These are phyloP conservation scores for Etia nguti DNA, from an alignment of 2,113 vertebrate species.

Conservation along the genomic window DNA sequence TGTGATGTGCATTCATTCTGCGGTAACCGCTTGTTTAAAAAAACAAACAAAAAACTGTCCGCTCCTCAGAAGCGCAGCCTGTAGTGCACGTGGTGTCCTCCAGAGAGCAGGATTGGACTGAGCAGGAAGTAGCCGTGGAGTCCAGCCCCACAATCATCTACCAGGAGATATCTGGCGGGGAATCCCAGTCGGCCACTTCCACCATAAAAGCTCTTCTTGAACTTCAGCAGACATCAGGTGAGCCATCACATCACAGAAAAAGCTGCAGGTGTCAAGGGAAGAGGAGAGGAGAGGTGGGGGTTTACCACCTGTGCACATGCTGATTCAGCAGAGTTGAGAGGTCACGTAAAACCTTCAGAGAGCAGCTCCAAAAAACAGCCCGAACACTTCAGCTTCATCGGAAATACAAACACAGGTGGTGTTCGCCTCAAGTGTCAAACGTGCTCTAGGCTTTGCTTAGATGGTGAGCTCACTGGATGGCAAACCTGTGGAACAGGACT, in stretches of 20 bases:
- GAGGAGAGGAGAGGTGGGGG: not conserved
- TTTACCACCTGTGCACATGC: not conserved
- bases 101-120: conserved; percentile 92
- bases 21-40: not conserved
- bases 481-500: conserved; percentile 8
- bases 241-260: not conserved
- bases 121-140: conserved; percentile 93
- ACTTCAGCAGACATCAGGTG: conserved; percentile 93
- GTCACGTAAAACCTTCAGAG: not conserved
- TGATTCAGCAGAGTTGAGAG: not conserved
- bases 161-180: conserved; percentile 86
- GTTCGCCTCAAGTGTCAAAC: not conserved
- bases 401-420: not conserved
- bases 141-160: conserved; percentile 92
- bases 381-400: not conserved
- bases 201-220: conserved; percentile 97
- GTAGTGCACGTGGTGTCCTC: conserved; percentile 91
- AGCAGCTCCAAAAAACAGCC: not conserved
- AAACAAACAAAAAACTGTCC: not conserved
- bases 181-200: conserved; percentile 94
- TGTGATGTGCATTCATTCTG: not conserved
- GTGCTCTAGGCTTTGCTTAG: not conserved
- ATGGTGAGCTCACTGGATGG: not conserved
- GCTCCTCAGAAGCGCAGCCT: conserved; percentile 77
- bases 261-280: not conserved